Evolutionary conservation across 2,888 invertebrate genomes (phyloP), one percentile per base, ranked within the genome.

Genomic region (Dryadula phaetusa): DNA sequence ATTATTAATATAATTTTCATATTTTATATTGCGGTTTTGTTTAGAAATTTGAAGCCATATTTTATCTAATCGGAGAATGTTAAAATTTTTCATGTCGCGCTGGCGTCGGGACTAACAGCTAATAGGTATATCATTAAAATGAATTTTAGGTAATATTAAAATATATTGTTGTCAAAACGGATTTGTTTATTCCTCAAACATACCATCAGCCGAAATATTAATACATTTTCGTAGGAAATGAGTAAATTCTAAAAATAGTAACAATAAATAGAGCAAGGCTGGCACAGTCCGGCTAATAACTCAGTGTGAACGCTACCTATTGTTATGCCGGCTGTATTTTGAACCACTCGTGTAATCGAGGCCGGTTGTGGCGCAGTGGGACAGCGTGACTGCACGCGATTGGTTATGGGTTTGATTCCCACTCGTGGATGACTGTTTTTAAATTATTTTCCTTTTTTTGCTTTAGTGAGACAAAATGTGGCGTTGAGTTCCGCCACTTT

Each of bases 241-340:
- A 16, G 40, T 56, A 56, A 56, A 25, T 40, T 52, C 40, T 40
- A 16, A 42, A 40, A 40, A 54, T 54, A 56, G 56, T 8, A 22
- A 16, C 22, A 54, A 37, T 40, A 56, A 56, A 56, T 56, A 56
- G 56, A 40, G 22, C 56, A 56, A 56, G 56, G 56, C 56, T 40
- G 32, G 40, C 40, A 1, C 40, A 56, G 37, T 22, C 37, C 22
- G 56, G 22, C 40, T 16, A 25, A 40, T 40, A 40, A 22, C 56
- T 25, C 28, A 6, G 49, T 40, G 56, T 40, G 40, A 56, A 16
- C 20, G 40, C 14, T 20, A 25, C 22, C 22, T 16, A 56, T 56
- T 40, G 56, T 56, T 40, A 12, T 40, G 22, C 22, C 22, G 40
- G 2, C 40, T 25, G 6, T 56, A 25, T 40, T 56, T 40, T 40